phyloP scores from a whole-genome alignment of 2,888 invertebrate genomes.

The Pachliopta kotzebuea region DNA sequence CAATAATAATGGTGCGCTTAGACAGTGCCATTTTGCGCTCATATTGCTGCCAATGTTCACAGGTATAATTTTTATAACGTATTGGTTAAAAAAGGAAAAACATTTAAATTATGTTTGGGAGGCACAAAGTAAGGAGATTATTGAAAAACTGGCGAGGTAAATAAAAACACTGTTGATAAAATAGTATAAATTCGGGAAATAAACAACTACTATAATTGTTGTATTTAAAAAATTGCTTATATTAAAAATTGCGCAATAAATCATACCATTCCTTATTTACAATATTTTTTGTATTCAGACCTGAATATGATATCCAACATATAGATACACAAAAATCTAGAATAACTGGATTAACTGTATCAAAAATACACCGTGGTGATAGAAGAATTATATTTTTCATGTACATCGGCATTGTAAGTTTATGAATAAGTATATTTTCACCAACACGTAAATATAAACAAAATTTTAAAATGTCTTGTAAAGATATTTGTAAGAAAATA shows the following conservation, averaged over 20 bases:
- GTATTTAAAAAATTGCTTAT: not conserved
- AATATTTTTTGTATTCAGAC: not conserved
- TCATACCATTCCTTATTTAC: not conserved
- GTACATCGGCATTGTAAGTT: not conserved
- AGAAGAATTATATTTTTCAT: not conserved
- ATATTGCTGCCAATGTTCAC: not conserved
- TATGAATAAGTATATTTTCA: not conserved
- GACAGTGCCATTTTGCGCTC: not conserved
- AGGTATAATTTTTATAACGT: slow-evolving; percentile 18
- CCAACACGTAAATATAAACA: no score
- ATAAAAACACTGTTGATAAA: not conserved
- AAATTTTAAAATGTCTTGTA: no score
- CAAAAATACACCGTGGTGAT: not conserved
- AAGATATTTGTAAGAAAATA: not conserved
- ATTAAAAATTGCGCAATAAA: not conserved
- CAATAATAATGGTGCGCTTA: no score
- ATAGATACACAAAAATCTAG: not conserved
- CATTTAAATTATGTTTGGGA: slow-evolving; percentile 17
- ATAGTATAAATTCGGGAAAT: not conserved
- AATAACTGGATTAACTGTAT: not conserved
- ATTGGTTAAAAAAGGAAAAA: slow-evolving; percentile 15
- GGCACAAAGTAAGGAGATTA: slow-evolving; percentile 1
- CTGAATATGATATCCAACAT: not conserved
- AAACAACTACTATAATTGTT: not conserved
- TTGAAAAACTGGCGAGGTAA: slow-evolving; percentile 5